Conservation (phyloP, 2,888 invertebrate species). For the Drosophila engyochracea region DNA sequence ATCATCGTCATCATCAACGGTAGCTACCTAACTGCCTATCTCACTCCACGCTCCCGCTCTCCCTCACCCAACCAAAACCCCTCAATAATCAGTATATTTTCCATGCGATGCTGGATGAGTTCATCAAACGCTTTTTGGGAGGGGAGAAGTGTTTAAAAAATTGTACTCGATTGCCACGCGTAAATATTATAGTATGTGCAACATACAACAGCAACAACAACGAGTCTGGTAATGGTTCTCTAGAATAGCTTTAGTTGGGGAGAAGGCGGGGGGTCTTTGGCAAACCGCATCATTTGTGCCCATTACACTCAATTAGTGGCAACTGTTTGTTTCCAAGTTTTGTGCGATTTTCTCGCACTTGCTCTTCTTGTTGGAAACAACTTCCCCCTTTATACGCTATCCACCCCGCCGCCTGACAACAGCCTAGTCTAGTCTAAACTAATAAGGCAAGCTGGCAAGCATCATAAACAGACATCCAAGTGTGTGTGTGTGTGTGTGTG, state of each 20-base stretch:
- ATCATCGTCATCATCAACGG: constrained; percentile 55
- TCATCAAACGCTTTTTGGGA: constrained; percentile 63
- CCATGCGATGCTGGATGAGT: constrained; percentile 52
- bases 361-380: constrained; percentile 21
- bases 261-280: not conserved
- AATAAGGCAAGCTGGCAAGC: constrained; percentile 51
- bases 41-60: constrained; percentile 6
- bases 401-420: not conserved
- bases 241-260: not conserved
- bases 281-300: constrained; percentile 71
- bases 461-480: constrained; percentile 15
- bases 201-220: constrained; percentile 5
- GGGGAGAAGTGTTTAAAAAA: constrained; percentile 58
- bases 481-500: constrained; percentile 12
- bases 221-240: not conserved
- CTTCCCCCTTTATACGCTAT: constrained; percentile 4
- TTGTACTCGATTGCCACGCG: constrained; percentile 51
- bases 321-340: constrained; percentile 60
- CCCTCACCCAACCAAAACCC: not conserved
- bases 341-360: constrained; percentile 64
- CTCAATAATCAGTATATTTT: constrained; percentile 28
- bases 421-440: constrained; percentile 29
- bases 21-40: constrained; percentile 50
- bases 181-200: constrained; percentile 27
- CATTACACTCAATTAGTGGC: constrained; percentile 78